Conservation (phyloP, 1,140 invertebrate species). For the Lordiphosa clarofinis region DNA sequence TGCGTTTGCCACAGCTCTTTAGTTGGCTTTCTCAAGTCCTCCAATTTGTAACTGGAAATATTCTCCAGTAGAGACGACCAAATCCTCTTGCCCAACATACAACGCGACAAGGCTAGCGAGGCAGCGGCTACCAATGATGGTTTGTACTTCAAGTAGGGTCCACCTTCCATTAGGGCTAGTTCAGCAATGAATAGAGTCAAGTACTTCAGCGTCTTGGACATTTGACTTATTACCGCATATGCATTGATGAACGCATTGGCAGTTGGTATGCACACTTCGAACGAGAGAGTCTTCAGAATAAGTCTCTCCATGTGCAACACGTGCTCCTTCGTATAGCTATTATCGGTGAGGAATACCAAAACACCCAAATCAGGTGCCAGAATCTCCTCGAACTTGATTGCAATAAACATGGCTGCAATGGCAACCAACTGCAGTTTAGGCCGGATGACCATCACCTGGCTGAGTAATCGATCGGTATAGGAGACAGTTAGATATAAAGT, state of each 20-base stretch:
- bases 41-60: neutral
- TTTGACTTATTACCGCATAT: neutral
- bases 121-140: neutral
- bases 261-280: conserved; percentile 1
- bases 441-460: too few species aligned
- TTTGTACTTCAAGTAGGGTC: neutral
- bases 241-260: conserved; percentile 1
- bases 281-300: neutral
- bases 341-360: neutral
- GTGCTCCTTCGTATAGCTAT: neutral
- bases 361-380: neutral
- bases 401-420: neutral
- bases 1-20: neutral
- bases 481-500: conserved; percentile 3
- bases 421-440: neutral
- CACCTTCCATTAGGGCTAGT: neutral
- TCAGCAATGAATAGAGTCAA: neutral
- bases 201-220: neutral
- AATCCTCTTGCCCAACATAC: neutral
- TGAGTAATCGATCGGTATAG: conserved; percentile 6
- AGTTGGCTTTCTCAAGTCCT: neutral
- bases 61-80: neutral
- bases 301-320: neutral
- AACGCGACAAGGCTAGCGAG: neutral
- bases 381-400: neutral